phyloP scores from a whole-genome alignment of 2,888 invertebrate genomes.

The Orchesella flavescens region DNA sequence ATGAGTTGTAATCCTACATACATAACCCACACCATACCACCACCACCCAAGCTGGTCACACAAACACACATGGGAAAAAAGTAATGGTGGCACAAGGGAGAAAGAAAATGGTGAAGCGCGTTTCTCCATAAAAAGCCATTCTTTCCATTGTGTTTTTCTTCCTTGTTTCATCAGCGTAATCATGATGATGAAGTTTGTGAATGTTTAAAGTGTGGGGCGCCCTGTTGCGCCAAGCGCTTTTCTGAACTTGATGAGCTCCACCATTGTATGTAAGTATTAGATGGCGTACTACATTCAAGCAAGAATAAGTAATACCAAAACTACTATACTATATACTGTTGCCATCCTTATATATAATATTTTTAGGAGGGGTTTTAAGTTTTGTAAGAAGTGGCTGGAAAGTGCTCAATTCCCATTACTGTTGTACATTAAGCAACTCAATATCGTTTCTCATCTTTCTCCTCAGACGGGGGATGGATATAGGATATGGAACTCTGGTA shows the following conservation, averaged over 20 bases:
- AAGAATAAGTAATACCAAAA: too few relatives aligned
- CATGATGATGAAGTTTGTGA: conserved; percentile 22
- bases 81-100: too few relatives aligned
- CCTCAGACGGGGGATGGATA: not conserved
- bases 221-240: conserved; percentile 57
- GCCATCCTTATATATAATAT: conserved; percentile 1
- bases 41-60: not conserved
- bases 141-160: conserved; percentile 14
- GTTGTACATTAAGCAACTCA: conserved; percentile 57
- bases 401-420: conserved; percentile 65
- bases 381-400: conserved; percentile 41
- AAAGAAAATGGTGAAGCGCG: too few relatives aligned
- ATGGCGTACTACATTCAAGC: too few relatives aligned
- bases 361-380: conserved; percentile 39
- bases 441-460: conserved; percentile 61
- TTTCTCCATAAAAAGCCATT: too few relatives aligned
- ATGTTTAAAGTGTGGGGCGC: conserved; percentile 52
- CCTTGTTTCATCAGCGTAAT: not conserved
- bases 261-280: too few relatives aligned
- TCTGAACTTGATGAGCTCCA: not conserved
- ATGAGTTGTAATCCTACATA: conserved; percentile 2
- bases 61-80: too few relatives aligned
- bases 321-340: too few relatives aligned
- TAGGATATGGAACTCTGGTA: too few relatives aligned
- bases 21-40: not conserved